These are phyloP conservation scores for Rhopilema esculentum DNA, from an alignment of 30 jellyfish, hydroid and myxozoan genomes.

Conservation along the genomic window DNA sequence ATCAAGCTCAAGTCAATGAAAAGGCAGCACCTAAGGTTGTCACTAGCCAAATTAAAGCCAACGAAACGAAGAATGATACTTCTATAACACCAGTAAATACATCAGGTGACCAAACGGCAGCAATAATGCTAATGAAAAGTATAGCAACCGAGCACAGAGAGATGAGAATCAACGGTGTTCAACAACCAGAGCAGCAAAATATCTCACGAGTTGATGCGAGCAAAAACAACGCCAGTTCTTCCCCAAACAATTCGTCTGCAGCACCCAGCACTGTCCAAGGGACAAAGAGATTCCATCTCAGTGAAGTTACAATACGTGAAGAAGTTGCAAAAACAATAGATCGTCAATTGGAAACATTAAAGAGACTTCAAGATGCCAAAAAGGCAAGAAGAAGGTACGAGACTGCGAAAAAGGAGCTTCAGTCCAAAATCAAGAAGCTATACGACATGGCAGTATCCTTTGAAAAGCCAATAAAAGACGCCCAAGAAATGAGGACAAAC, in stretches of 20 bases:
- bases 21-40: neutral
- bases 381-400: slow-evolving; percentile 81
- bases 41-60: neutral
- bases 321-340: slow-evolving; percentile 58
- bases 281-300: slow-evolving; percentile 25
- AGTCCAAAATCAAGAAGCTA: slow-evolving; percentile 81
- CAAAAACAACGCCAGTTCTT: neutral
- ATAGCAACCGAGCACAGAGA: neutral
- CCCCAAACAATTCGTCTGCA: neutral
- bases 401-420: slow-evolving; percentile 82
- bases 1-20: neutral
- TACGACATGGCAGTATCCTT: slow-evolving; percentile 82
- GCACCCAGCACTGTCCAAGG: slow-evolving; percentile 21
- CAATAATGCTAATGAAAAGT: neutral
- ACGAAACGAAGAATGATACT: neutral
- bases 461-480: slow-evolving; percentile 58
- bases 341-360: slow-evolving; percentile 67
- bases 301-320: slow-evolving; percentile 34
- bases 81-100: neutral
- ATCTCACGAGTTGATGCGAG: neutral
- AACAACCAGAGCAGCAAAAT: neutral
- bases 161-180: neutral
- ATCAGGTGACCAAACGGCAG: neutral
- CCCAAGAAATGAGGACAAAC: slow-evolving; percentile 53
- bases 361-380: slow-evolving; percentile 90